phyloP scores from a whole-genome alignment of 2,113 vertebrate species.

The Talpa occidentalis region DNA sequence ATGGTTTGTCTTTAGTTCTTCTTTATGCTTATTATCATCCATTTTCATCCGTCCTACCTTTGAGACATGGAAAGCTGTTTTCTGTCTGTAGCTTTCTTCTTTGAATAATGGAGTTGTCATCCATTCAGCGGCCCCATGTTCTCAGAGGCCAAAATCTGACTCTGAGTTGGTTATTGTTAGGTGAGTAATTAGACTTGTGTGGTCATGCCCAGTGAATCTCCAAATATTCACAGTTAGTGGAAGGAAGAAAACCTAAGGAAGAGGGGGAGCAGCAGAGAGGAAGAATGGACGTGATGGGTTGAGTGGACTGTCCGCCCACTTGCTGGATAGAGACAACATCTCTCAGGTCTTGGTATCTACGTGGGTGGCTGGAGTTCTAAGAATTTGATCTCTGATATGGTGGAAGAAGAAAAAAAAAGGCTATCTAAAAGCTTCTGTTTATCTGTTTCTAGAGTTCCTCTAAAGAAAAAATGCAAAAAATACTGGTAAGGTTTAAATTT shows the following conservation, averaged over 20 bases:
- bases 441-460: background rate
- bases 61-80: background rate
- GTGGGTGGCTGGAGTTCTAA: background rate
- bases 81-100: background rate
- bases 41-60: background rate
- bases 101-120: background rate
- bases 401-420: background rate
- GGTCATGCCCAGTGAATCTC: background rate
- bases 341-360: background rate
- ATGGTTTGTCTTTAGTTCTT: background rate
- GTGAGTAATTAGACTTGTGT: background rate
- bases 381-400: background rate
- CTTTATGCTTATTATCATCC: too few relatives aligned
- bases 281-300: rapidly evolving
- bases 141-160: background rate
- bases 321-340: background rate
- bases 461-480: background rate
- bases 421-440: background rate
- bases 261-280: too few relatives aligned
- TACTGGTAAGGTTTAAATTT: background rate
- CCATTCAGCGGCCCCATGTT: background rate
- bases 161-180: background rate
- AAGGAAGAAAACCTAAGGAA: background rate
- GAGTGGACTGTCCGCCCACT: too few relatives aligned
- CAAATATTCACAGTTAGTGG: background rate